Base-by-base conservation (phyloP, 2,888 invertebrate species). In the Aleiodes alternator region DNA sequence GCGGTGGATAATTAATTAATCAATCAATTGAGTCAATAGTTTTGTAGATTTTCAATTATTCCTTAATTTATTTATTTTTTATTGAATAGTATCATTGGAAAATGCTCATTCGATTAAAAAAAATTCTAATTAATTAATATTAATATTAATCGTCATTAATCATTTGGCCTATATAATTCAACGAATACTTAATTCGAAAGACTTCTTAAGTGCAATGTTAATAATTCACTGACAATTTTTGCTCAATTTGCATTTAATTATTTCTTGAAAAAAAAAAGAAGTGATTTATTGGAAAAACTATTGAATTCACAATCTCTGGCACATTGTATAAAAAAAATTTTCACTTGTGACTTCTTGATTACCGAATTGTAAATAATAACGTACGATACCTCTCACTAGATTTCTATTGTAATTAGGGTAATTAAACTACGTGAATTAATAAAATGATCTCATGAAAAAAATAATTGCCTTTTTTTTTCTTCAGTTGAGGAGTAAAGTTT, bases 31-130 rank as follows among this genome's bases (percentile, higher is more conserved):
- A 34, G 11, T 68, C 64, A 68, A 50, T 71, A 11, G 2, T 48
- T 76, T 76, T 71, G 4, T 31, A 76, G 72, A 70, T 72, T 74
- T 73, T 71, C 69, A 16, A 51, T 70, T 73, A 78, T 69, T 34
- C 29, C 31, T 38, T 14, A 8, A 43, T 23, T 11, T 38, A 23
- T 64, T 64, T 23, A 56, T 56, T 31, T 34, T 29, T 61, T 4
- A 0, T 7, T n/a, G 8, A 23, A 23, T 29, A 61, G 6, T 31
- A 34, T 34, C 9, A 38, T 38, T 61, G 12, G 23, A 48, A 7
- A 16, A 64, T 48, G 43, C 43, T 64, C 64, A 64, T 43, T 64
- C 23, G 34, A 23, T 64, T 48, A 11, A 16, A 23, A 64, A 16
- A 31, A 55, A 14, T 23, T 4, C 6, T 23, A 9, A 69, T 51